A percentile compares a stretch with the other conserved stretches of the same genome.
These are phyloP conservation scores for Chironomus striatipennis DNA, from an alignment of 1,140 invertebrate species.

Conservation along the genomic window DNA sequence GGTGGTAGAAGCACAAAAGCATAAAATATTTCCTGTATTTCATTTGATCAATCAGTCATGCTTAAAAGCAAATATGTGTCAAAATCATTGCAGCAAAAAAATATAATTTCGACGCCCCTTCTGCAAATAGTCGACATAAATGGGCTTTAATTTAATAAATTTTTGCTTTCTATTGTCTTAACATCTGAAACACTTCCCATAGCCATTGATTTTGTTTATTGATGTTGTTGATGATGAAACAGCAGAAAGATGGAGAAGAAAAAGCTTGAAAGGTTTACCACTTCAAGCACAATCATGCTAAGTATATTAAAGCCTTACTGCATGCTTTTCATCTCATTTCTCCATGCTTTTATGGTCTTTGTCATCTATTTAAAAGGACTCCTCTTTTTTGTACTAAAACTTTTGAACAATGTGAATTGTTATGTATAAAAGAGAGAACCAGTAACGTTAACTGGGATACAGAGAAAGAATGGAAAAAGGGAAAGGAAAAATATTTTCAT, in stretches of 20 bases:
- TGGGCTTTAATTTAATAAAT: constrained; percentile 14
- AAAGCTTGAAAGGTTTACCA: constrained; percentile 6
- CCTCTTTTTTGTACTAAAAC: neutral
- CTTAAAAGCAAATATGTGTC: neutral
- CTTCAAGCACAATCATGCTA: neutral
- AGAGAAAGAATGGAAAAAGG: neutral
- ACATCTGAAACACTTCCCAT: neutral
- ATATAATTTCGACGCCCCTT: neutral
- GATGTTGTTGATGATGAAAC: neutral
- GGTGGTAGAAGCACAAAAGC: no score
- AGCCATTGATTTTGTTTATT: neutral
- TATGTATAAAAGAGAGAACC: no score
- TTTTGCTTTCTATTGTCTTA: neutral
- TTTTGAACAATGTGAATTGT: no score
- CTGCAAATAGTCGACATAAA: neutral
- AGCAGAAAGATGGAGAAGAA: neutral
- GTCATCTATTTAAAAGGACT: neutral
- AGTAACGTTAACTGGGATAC: neutral
- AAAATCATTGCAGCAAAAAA: neutral
- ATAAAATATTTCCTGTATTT: neutral
- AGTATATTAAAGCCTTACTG: constrained; percentile 2
- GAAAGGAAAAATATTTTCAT: neutral
- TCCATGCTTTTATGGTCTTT: neutral
- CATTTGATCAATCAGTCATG: neutral
- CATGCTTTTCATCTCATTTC: neutral